These are phyloP conservation scores for Coranthus polyacanthus DNA, from an alignment of 2,797 vertebrate genomes.

Conservation along the genomic window DNA sequence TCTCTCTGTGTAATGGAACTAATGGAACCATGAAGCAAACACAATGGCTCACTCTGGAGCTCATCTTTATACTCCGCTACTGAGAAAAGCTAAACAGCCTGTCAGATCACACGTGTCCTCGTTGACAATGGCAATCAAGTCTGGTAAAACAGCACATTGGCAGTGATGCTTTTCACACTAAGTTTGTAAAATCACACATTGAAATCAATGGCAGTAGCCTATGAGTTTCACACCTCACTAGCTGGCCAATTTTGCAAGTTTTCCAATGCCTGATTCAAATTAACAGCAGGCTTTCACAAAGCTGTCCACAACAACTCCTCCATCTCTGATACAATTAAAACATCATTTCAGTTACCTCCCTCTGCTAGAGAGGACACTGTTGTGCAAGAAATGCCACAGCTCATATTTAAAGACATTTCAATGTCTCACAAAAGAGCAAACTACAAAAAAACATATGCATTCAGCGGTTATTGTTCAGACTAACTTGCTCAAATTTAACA, in stretches of 20 bases:
- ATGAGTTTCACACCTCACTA: slow-evolving; percentile 32
- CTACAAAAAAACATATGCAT: too few species aligned
- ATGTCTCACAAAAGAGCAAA: slow-evolving; percentile 1
- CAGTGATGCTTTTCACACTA: slow-evolving; percentile 17
- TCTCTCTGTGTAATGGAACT: slow-evolving; percentile 8
- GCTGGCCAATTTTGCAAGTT: not conserved
- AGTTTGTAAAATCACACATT: slow-evolving; percentile 35
- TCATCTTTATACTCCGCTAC: slow-evolving; percentile 4
- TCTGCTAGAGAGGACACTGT: not conserved
- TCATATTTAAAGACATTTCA: slow-evolving; percentile 17
- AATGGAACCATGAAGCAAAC: slow-evolving; percentile 1
- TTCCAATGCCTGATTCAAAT: slow-evolving; percentile 30
- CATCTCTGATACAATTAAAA: slow-evolving; percentile 9
- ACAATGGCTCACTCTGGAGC: slow-evolving; percentile 8
- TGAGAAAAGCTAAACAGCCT: slow-evolving; percentile 35
- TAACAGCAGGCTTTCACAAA: slow-evolving; percentile 27
- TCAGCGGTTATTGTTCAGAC: slow-evolving; percentile 9
- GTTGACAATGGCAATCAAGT: slow-evolving; percentile 46
- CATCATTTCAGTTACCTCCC: not conserved
- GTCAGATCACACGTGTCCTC: slow-evolving; percentile 14
- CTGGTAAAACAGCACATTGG: slow-evolving; percentile 36
- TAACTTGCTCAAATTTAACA: too few species aligned
- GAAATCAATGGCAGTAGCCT: slow-evolving; percentile 35
- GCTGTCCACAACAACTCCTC: slow-evolving; percentile 4
- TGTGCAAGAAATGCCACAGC: slow-evolving; percentile 2